These are phyloP conservation scores for Brevimyrus niger DNA, from an alignment of 2,113 vertebrate genomes.

Conservation along the genomic window DNA sequence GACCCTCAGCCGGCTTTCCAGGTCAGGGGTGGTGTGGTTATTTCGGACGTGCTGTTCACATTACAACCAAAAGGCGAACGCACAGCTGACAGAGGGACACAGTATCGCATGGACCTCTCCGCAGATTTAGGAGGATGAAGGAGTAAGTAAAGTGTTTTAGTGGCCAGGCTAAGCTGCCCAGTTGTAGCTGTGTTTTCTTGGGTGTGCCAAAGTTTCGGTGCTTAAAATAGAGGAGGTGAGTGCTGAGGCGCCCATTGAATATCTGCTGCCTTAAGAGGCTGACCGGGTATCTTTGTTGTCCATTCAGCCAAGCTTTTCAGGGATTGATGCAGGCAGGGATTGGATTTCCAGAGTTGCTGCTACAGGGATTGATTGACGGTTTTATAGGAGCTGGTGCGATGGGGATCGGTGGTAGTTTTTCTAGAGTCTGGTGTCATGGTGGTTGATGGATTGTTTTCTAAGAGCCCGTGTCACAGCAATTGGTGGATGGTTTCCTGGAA, in stretches of 20 bases:
- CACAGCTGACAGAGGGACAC: background rate
- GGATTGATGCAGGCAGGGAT: background rate
- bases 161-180: background rate
- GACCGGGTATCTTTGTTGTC: background rate
- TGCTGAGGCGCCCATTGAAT: background rate
- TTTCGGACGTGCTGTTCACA: background rate
- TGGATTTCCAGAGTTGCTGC: background rate
- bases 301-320: background rate
- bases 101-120: background rate
- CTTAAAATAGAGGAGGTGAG: background rate
- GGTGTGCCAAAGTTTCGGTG: background rate
- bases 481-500: background rate
- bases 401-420: background rate
- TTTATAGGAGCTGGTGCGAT: background rate
- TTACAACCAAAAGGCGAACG: background rate
- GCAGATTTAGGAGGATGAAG: background rate
- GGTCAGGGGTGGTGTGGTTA: background rate
- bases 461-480: background rate
- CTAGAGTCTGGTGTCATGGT: background rate
- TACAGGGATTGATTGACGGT: background rate
- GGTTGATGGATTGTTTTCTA: background rate
- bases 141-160: background rate
- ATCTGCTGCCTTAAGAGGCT: background rate
- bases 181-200: background rate
- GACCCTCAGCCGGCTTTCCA: background rate